Evolutionary conservation across 1,140 invertebrate genomes (phyloP).

Genomic region (Nymphalis io): DNA sequence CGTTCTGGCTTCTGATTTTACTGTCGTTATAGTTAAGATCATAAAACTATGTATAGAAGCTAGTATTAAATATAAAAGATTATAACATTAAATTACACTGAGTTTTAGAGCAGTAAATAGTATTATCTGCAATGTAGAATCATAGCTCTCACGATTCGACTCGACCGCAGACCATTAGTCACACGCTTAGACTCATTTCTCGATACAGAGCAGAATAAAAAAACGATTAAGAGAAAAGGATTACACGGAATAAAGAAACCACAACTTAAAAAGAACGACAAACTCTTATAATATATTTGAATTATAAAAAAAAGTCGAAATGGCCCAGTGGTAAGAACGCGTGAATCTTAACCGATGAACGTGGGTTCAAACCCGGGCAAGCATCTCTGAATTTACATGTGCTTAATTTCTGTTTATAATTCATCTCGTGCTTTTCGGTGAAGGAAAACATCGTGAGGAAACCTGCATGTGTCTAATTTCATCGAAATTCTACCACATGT

Average conservation of each 20-base stretch:
- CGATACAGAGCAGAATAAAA: conserved; percentile 35
- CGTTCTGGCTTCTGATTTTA: conserved; percentile 34
- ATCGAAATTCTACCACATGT: too few species aligned
- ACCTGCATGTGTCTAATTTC: too few species aligned
- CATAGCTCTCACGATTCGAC: conserved; percentile 52
- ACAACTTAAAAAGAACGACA: conserved; percentile 13
- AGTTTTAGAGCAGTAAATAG: conserved; percentile 47
- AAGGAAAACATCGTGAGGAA: too few species aligned
- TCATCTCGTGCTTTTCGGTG: too few species aligned
- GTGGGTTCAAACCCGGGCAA: too few species aligned
- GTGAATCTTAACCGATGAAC: too few species aligned
- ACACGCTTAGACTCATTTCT: conserved; percentile 45
- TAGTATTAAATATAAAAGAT: conserved; percentile 31
- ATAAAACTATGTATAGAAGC: conserved; percentile 29
- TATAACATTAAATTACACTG: conserved; percentile 37
- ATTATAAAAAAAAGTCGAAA: neutral
- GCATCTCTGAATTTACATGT: too few species aligned
- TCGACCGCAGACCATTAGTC: conserved; percentile 55
- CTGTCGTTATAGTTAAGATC: conserved; percentile 33
- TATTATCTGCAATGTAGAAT: conserved; percentile 56
- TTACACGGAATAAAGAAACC: conserved; percentile 16
- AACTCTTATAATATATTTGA: neutral
- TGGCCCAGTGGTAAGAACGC: too few species aligned
- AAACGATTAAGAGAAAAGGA: conserved; percentile 29
- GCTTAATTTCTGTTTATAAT: too few species aligned